phyloP scores from a whole-genome alignment of 2,888 invertebrate species.

The Pecten maximus region DNA sequence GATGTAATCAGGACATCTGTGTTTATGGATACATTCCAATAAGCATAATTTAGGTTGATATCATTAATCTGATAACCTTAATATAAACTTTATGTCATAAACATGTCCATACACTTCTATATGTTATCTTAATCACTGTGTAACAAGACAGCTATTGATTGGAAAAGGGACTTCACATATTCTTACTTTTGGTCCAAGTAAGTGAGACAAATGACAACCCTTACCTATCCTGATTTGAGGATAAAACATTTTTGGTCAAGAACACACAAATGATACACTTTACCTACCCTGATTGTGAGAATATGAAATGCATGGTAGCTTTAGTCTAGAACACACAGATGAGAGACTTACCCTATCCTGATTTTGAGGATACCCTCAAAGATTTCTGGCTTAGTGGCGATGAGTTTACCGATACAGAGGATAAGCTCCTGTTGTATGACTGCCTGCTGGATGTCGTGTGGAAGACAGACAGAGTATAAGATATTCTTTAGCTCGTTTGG shows the following conservation, averaged over 20 bases:
- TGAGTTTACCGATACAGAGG: conserved; percentile 95
- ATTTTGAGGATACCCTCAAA: conserved; percentile 96
- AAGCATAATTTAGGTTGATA: too few relatives aligned
- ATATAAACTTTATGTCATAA: too few relatives aligned
- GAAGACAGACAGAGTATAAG: conserved; percentile 88
- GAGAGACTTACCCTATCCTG: conserved; percentile 86
- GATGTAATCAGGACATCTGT: too few relatives aligned
- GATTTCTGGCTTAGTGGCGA: conserved; percentile 95
- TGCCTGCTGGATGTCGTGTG: conserved; percentile 93
- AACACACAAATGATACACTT: background rate
- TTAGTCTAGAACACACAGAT: background rate
- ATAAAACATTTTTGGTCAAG: background rate
- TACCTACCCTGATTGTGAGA: background rate
- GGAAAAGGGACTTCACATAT: too few relatives aligned
- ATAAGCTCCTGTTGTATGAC: conserved; percentile 97
- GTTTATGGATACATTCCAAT: too few relatives aligned
- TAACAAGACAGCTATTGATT: too few relatives aligned
- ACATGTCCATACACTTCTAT: too few relatives aligned
- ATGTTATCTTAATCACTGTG: too few relatives aligned
- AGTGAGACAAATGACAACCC: too few relatives aligned
- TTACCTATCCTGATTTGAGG: too few relatives aligned
- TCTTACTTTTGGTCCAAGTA: too few relatives aligned
- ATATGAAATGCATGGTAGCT: background rate
- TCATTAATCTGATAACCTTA: too few relatives aligned
- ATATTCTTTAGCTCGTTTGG: conserved; percentile 96